phyloP scores from a whole-genome alignment of 2,113 vertebrate genomes.

The Xerus inauris region DNA sequence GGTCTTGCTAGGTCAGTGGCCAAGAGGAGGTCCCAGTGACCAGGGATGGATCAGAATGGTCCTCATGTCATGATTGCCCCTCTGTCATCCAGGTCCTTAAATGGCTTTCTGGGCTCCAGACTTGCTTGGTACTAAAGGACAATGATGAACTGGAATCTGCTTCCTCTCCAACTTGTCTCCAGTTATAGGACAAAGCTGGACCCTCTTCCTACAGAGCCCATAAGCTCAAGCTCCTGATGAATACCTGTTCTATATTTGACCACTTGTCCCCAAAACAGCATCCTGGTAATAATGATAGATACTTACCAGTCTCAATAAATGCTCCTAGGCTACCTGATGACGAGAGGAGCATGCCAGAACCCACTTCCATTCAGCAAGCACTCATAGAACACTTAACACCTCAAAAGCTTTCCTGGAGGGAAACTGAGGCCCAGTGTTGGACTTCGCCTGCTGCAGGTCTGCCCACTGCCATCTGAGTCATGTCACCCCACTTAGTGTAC shows the following conservation, averaged over 20 bases:
- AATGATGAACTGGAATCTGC: neutral
- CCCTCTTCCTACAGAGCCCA: neutral
- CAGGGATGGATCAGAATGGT: neutral
- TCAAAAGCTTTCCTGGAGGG: neutral
- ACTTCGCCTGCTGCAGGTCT: neutral
- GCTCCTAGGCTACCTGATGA: neutral
- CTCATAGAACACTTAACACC: neutral
- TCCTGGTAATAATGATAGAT: neutral
- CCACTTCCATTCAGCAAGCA: neutral
- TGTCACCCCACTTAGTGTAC: neutral
- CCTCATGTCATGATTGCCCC: neutral
- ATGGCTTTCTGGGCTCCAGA: neutral
- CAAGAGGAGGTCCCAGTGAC: neutral
- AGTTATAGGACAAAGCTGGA: neutral
- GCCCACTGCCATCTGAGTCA: neutral
- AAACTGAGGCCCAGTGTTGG: neutral
- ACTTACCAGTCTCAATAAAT: neutral
- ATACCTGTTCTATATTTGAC: neutral
- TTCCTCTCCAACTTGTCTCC: neutral
- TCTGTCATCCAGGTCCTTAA: neutral
- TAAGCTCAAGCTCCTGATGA: neutral
- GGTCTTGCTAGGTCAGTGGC: neutral
- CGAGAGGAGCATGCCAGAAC: neutral
- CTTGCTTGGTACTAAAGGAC: neutral
- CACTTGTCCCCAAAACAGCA: neutral